phyloP scores from a whole-genome alignment of 2,113 vertebrate genomes.

The Perca schrenkii region DNA sequence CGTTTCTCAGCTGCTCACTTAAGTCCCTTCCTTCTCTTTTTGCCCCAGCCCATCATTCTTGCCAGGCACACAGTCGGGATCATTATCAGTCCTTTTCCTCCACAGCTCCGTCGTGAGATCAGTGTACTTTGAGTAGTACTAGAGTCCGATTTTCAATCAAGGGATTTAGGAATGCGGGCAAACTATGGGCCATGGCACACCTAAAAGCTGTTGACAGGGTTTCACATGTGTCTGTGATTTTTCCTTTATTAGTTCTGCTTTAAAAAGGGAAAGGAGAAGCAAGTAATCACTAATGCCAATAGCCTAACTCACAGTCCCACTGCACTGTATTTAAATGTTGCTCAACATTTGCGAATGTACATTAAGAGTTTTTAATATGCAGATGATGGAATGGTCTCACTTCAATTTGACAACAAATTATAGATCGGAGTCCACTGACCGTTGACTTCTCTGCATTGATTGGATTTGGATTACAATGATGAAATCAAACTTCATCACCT shows the following conservation, averaged over 20 bases:
- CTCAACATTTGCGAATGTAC: not conserved
- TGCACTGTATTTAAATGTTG: slow-evolving; percentile 14
- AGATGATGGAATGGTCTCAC: not conserved
- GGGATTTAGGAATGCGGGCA: slow-evolving; percentile 43
- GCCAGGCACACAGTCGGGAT: slow-evolving; percentile 64
- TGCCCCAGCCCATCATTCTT: slow-evolving; percentile 69
- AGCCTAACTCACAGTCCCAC: not conserved
- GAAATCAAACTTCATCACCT: not conserved
- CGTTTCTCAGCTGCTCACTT: slow-evolving; percentile 46
- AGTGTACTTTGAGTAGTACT: slow-evolving; percentile 39
- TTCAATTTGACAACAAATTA: not conserved
- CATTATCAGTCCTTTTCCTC: slow-evolving; percentile 55
- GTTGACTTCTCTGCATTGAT: not conserved
- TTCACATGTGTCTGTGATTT: slow-evolving; percentile 14
- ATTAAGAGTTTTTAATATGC: not conserved
- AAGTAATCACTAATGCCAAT: not conserved
- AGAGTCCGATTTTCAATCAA: slow-evolving; percentile 42
- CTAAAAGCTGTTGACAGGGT: slow-evolving; percentile 23
- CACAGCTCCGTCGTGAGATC: slow-evolving; percentile 45
- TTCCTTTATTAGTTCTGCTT: slow-evolving; percentile 12
- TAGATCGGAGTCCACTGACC: slow-evolving; percentile 13
- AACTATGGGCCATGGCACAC: slow-evolving; percentile 28
- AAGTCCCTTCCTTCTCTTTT: slow-evolving; percentile 62
- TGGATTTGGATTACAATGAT: not conserved
- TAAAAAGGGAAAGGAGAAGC: slow-evolving; percentile 63